A percentile compares a stretch with the other conserved stretches of the same genome.
Conservation (phyloP, 2,113 vertebrate species). For the Uria lomvia region DNA sequence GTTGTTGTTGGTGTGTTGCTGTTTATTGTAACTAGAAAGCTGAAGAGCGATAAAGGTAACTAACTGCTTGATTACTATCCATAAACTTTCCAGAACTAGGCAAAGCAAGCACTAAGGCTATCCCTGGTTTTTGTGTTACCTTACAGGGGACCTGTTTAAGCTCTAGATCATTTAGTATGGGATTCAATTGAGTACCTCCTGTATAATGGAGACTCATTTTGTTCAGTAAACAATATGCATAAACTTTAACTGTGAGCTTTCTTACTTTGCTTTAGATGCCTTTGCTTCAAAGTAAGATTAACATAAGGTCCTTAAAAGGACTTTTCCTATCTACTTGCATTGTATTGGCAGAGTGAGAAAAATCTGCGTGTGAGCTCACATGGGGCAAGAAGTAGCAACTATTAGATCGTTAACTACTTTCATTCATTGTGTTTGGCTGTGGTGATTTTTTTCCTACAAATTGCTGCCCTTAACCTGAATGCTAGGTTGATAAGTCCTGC, state of each 20-base stretch:
- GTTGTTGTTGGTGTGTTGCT: rapidly evolving
- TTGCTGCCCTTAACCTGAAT: not conserved
- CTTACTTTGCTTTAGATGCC: not conserved
- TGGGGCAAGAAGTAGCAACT: not conserved
- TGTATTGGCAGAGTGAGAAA: not conserved
- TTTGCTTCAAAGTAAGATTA: not conserved
- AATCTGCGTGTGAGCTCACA: not conserved
- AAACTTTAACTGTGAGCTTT: not conserved
- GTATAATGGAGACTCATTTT: not conserved
- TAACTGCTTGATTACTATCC: not conserved
- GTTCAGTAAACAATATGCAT: not conserved
- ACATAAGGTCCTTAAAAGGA: not conserved
- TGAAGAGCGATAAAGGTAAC: slow-evolving; percentile 6
- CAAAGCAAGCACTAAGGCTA: not conserved
- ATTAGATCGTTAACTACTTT: not conserved
- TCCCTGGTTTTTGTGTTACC: not conserved
- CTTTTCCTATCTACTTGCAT: not conserved
- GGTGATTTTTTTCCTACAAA: not conserved
- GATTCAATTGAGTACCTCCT: not conserved
- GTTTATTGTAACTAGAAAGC: not conserved
- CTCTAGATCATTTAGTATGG: not conserved
- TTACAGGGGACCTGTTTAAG: not conserved
- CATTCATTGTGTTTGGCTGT: not conserved
- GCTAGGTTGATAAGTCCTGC: not conserved
- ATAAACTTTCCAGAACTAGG: not conserved